These are phyloP conservation scores for Polypedilum pembai DNA, from an alignment of 1,140 invertebrate genomes.

Conservation along the genomic window DNA sequence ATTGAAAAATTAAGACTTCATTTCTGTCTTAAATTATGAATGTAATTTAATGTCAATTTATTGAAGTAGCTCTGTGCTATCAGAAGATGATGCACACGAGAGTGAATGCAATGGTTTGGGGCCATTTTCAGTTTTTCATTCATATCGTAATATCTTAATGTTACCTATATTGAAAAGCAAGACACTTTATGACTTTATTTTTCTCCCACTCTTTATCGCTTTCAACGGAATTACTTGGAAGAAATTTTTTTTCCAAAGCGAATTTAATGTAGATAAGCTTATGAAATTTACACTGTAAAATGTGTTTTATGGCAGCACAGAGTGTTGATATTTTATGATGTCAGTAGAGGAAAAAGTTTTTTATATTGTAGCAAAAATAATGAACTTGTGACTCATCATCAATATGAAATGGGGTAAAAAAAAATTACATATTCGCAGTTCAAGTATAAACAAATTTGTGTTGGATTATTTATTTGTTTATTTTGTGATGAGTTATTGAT, in stretches of 20 bases:
- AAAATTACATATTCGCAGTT: too few species aligned
- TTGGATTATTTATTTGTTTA: too few species aligned
- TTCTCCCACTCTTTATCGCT: not conserved
- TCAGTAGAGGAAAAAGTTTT: not conserved
- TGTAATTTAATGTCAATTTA: too few species aligned
- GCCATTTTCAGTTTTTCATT: not conserved
- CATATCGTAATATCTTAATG: slow-evolving; percentile 7
- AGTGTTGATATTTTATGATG: slow-evolving; percentile 5
- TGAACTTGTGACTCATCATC: too few species aligned
- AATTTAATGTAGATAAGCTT: not conserved
- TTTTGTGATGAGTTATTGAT: too few species aligned
- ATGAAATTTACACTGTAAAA: not conserved
- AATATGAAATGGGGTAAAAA: too few species aligned
- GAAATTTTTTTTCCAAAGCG: not conserved
- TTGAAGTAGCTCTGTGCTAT: too few species aligned
- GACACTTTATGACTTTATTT: not conserved
- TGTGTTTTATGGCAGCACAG: not conserved
- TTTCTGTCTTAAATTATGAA: too few species aligned
- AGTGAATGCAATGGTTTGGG: not conserved
- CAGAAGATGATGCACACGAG: too few species aligned
- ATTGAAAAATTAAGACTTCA: too few species aligned
- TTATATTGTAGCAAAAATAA: too few species aligned
- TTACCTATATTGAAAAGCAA: not conserved
- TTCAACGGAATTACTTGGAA: not conserved
- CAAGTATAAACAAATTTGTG: too few species aligned